Percentiles rank a stretch among this genome's conserved stretches.
These are phyloP conservation scores for Neuroterus valhalla DNA, from an alignment of 1,140 invertebrate genomes.

Conservation along the genomic window DNA sequence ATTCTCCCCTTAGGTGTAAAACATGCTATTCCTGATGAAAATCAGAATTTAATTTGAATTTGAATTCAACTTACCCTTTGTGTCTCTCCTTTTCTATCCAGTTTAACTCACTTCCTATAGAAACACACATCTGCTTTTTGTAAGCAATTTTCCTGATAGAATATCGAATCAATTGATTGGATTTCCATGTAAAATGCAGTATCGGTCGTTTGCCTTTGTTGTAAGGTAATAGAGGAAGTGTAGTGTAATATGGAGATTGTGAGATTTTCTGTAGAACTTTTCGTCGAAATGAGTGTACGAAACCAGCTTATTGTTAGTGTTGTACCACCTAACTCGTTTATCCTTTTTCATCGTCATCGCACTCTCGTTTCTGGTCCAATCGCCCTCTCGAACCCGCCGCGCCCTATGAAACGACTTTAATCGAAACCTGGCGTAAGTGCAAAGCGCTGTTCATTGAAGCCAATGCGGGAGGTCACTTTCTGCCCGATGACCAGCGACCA, in stretches of 20 bases:
- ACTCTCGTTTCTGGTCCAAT: conserved; percentile 45
- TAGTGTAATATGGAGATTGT: conserved; percentile 14
- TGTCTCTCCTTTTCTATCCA: too few species aligned
- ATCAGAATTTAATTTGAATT: too few species aligned
- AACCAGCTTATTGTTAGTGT: not conserved
- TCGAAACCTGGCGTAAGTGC: conserved; percentile 66
- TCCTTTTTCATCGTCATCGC: conserved; percentile 42
- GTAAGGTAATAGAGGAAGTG: not conserved
- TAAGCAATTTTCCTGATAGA: not conserved
- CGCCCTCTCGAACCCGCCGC: conserved; percentile 34
- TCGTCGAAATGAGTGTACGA: not conserved
- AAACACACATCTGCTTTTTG: not conserved
- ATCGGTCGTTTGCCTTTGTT: not conserved
- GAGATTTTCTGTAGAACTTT: conserved; percentile 4
- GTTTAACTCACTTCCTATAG: too few species aligned
- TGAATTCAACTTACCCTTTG: too few species aligned
- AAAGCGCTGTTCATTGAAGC: conserved; percentile 64
- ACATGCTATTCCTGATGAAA: too few species aligned
- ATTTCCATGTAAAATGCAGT: not conserved
- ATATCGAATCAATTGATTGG: not conserved
- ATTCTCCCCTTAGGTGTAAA: too few species aligned
- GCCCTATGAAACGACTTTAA: conserved; percentile 60
- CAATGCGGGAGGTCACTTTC: conserved; percentile 66
- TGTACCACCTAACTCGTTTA: not conserved
- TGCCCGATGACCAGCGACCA: conserved; percentile 52